Percentiles rank a stretch among this genome's conserved stretches.
These are phyloP conservation scores for Chymomyza procnemis DNA, from an alignment of 2,888 invertebrate species.

Conservation along the genomic window DNA sequence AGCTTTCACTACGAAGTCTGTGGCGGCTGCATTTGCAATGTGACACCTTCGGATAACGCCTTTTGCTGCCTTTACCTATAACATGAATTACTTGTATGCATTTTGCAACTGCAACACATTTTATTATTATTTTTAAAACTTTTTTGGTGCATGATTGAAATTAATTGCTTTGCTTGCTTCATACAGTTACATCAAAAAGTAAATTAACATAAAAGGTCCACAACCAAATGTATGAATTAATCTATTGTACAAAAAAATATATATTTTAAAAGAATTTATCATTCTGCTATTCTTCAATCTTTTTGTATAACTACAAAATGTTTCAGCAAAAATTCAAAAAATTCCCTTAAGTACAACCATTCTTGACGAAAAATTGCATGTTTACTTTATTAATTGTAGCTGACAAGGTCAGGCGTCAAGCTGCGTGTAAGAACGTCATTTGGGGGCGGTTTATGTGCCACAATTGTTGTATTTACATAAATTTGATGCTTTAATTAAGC, in stretches of 20 bases:
- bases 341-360: background rate
- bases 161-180: background rate
- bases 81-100: background rate
- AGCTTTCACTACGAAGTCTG: background rate
- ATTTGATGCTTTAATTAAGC: slow-evolving; percentile 3
- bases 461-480: background rate
- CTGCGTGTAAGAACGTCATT: slow-evolving; percentile 1
- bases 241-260: no score
- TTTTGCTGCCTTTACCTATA: background rate
- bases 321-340: no score
- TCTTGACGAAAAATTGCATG: background rate
- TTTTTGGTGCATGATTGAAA: no score
- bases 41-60: background rate
- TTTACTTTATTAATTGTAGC: background rate
- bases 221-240: no score
- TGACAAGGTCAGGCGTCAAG: slow-evolving; percentile 3
- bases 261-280: no score
- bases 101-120: background rate
- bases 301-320: no score
- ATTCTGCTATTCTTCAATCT: no score
- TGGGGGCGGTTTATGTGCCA: background rate
- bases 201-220: no score
- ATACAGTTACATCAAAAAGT: no score
- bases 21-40: background rate
- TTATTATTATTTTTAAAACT: no score